Evolutionary conservation across 2,113 vertebrate genomes (phyloP).

Genomic region (Salminus brasiliensis): DNA sequence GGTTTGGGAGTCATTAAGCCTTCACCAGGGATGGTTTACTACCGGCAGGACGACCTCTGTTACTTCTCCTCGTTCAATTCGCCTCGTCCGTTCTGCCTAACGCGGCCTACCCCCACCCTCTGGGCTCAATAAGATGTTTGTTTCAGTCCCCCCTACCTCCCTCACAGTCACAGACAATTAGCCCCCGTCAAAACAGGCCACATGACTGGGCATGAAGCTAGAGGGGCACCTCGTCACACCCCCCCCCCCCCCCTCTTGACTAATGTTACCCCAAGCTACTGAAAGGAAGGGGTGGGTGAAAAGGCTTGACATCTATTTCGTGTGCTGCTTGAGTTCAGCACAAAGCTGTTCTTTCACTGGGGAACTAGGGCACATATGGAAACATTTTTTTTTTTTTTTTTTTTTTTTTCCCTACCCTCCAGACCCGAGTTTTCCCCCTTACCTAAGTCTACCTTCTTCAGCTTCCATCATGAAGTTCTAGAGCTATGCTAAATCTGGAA

Average conservation of each 20-base stretch:
- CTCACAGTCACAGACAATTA: conserved; percentile 71
- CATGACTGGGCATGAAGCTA: conserved; percentile 54
- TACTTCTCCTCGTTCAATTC: conserved; percentile 59
- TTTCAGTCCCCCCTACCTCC: conserved; percentile 54
- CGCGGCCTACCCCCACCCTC: conserved; percentile 16
- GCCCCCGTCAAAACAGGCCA: conserved; percentile 67
- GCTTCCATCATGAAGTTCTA: conserved; percentile 23
- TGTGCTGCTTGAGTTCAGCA: conserved; percentile 65
- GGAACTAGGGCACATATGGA: conserved; percentile 74
- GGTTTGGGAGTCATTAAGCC: conserved; percentile 50
- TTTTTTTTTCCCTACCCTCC: conserved; percentile 49
- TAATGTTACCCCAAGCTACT: conserved; percentile 65
- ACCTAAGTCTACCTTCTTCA: conserved; percentile 36
- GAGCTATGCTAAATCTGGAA: conserved; percentile 47
- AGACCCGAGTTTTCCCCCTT: conserved; percentile 48
- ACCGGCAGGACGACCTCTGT: conserved; percentile 54
- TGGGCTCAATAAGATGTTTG: conserved; percentile 62
- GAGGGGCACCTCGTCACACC: conserved; percentile 44
- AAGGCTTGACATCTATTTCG: conserved; percentile 49
- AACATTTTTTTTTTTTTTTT: conserved; percentile 69
- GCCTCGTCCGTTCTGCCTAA: conserved; percentile 15
- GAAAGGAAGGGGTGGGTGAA: conserved; percentile 39
- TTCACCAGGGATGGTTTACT: conserved; percentile 58
- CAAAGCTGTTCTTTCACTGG: conserved; percentile 77
- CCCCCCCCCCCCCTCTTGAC: conserved; percentile 56